Evolutionary conservation across 2,113 vertebrate species (phyloP).

Genomic region (Dicentrarchus labrax): DNA sequence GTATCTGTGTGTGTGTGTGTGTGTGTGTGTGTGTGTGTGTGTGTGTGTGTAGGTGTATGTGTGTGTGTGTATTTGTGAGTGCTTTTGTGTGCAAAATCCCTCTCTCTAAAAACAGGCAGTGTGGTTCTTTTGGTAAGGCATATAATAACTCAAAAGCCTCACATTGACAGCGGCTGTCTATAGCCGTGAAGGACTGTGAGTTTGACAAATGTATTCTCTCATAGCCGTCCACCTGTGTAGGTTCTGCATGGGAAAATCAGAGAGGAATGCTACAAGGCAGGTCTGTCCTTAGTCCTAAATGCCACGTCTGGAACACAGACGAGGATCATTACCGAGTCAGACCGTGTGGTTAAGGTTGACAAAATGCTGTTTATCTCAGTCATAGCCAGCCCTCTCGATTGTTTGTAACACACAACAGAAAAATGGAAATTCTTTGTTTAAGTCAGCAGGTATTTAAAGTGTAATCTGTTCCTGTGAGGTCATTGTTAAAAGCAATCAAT

Average conservation of each 20-base stretch:
- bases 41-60: slow-evolving; percentile 1
- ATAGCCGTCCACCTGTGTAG: slow-evolving; percentile 50
- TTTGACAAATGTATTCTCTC: slow-evolving; percentile 70
- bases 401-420: slow-evolving; percentile 42
- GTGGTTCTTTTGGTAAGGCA: slow-evolving; percentile 48
- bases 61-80: background rate
- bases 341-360: slow-evolving; percentile 54
- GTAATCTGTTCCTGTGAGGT: slow-evolving; percentile 56
- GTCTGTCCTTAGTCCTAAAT: slow-evolving; percentile 66
- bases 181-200: slow-evolving; percentile 59
- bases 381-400: slow-evolving; percentile 28
- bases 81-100: slow-evolving; percentile 23
- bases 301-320: slow-evolving; percentile 52
- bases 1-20: background rate
- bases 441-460: slow-evolving; percentile 62
- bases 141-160: slow-evolving; percentile 69
- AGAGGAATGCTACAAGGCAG: slow-evolving; percentile 60
- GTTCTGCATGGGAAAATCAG: slow-evolving; percentile 62
- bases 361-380: slow-evolving; percentile 61
- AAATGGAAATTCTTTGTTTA: slow-evolving; percentile 50
- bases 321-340: slow-evolving; percentile 56
- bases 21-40: background rate
- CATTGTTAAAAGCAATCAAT: slow-evolving; percentile 57
- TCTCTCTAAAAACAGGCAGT: slow-evolving; percentile 38
- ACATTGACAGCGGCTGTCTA: slow-evolving; percentile 70